phyloP scores from a whole-genome alignment of 2,113 vertebrate species.

The Petrocephalus microphthalmus region DNA sequence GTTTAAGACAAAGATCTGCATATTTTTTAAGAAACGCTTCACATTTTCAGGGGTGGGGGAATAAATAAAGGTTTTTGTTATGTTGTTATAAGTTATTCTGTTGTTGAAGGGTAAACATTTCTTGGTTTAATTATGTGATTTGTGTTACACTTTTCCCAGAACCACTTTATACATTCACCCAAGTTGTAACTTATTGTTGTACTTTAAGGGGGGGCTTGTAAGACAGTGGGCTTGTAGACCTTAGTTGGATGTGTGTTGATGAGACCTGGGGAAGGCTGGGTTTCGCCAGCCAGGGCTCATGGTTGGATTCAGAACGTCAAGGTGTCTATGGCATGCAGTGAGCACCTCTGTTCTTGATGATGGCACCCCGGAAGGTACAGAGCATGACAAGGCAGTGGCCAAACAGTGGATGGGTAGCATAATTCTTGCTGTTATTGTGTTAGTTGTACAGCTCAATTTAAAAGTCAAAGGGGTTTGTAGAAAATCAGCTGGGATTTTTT shows the following conservation, averaged over 20 bases:
- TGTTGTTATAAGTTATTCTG: background rate
- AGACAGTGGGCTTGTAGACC: background rate
- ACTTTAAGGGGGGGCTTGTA: background rate
- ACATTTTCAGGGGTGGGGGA: constrained; percentile 12
- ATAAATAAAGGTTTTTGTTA: constrained; percentile 26
- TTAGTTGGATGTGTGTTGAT: background rate
- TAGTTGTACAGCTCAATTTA: background rate
- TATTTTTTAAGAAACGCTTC: constrained; percentile 23
- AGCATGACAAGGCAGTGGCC: background rate
- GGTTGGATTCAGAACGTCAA: too few species aligned
- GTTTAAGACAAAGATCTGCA: constrained; percentile 19
- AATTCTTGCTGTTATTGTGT: background rate
- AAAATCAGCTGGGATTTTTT: background rate
- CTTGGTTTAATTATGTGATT: background rate
- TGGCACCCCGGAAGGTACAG: background rate
- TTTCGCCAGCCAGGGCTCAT: background rate
- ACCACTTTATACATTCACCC: background rate
- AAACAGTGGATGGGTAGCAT: background rate
- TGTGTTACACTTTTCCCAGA: background rate
- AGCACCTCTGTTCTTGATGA: background rate
- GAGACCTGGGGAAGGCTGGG: background rate
- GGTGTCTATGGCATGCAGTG: background rate
- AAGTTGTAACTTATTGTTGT: background rate
- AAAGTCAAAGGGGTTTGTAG: background rate
- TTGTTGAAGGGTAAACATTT: background rate